Evolutionary conservation across 2,797 vertebrate species (phyloP).

Genomic region (Australoheros facetus): DNA sequence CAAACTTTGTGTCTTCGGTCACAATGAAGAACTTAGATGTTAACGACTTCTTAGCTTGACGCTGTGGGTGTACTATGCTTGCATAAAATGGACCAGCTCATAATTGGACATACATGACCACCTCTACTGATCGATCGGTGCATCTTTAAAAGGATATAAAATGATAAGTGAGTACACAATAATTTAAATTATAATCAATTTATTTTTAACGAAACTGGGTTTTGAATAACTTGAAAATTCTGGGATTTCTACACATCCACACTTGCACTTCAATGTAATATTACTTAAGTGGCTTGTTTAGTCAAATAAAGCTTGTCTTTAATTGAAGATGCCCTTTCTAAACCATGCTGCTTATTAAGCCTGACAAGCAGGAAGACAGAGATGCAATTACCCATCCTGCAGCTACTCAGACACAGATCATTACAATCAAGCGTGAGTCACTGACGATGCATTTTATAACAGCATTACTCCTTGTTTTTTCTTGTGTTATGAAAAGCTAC

Average conservation of each 20-base stretch:
- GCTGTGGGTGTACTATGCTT: background rate
- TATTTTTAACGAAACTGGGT: background rate
- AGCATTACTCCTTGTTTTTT: background rate
- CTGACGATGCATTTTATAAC: background rate
- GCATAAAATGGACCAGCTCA: background rate
- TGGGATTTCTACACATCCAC: background rate
- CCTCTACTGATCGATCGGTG: too few species aligned
- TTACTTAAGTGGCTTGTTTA: background rate
- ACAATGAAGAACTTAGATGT: background rate
- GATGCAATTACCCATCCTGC: slow-evolving; percentile 2
- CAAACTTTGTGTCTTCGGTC: background rate
- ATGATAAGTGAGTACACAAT: background rate
- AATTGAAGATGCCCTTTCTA: background rate
- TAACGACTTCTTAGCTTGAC: background rate
- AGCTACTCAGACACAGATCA: background rate
- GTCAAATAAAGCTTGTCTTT: background rate
- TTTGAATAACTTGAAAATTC: background rate
- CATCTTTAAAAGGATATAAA: background rate
- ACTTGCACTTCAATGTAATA: background rate
- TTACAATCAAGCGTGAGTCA: slow-evolving; percentile 1
- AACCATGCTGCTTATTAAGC: background rate
- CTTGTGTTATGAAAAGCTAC: background rate
- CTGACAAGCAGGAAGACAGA: background rate
- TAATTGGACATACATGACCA: background rate
- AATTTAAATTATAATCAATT: background rate